Percentiles rank a stretch among this genome's conserved stretches.
These are phyloP conservation scores for Tenualosa thibaudeaui DNA, from an alignment of 2,797 vertebrate genomes.

Conservation along the genomic window DNA sequence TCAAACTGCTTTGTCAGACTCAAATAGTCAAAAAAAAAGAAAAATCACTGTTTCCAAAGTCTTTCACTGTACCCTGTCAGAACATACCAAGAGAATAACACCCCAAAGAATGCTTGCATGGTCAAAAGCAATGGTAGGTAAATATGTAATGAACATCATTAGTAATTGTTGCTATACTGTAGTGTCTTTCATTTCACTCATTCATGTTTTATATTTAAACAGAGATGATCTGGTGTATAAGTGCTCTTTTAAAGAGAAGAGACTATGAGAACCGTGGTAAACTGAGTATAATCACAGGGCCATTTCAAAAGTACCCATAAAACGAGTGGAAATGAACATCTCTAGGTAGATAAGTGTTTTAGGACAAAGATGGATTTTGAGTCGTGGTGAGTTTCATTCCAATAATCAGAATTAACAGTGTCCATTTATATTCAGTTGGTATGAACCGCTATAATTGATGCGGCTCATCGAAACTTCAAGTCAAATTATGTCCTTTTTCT, in stretches of 20 bases:
- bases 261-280: too few relatives aligned
- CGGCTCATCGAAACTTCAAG: too few relatives aligned
- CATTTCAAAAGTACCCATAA: too few relatives aligned
- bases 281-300: too few relatives aligned
- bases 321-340: background rate
- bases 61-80: background rate
- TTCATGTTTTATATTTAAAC: background rate
- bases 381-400: background rate
- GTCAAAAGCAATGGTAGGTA: background rate
- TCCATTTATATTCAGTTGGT: background rate
- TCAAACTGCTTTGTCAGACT: conserved; percentile 21
- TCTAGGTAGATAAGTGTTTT: background rate
- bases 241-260: background rate
- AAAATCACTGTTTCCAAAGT: conserved; percentile 2
- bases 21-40: background rate
- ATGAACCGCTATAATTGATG: background rate
- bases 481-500: too few relatives aligned
- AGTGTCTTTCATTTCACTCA: background rate
- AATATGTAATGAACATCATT: background rate
- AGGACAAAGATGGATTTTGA: background rate
- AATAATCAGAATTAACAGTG: background rate
- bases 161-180: background rate
- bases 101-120: background rate
- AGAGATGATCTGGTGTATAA: background rate
- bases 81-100: too few relatives aligned